A percentile compares a stretch with the other conserved stretches of the same genome.
These are phyloP conservation scores for Adelphocoris suturalis DNA, from an alignment of 2,888 invertebrate species.

Conservation along the genomic window DNA sequence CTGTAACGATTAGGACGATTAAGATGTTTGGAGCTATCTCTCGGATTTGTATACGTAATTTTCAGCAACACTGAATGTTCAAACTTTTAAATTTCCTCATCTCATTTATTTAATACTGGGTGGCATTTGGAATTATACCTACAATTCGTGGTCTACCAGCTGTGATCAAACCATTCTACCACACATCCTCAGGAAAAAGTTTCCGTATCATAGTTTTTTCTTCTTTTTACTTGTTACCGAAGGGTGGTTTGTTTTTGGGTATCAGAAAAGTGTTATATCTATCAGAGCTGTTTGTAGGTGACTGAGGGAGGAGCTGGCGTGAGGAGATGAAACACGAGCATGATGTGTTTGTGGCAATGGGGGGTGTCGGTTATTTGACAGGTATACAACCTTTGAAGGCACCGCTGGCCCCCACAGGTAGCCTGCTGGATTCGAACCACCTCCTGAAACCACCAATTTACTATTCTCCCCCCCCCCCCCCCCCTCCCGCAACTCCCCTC, in stretches of 20 bases:
- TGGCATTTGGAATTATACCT: no score
- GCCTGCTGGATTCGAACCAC: constrained; percentile 45
- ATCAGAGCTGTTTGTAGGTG: constrained; percentile 13
- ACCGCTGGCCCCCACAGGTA: constrained; percentile 66
- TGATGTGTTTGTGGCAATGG: constrained; percentile 43
- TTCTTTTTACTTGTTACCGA: neutral
- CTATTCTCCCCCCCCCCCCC: neutral
- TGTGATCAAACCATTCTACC: no score
- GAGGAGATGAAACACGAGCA: constrained; percentile 56
- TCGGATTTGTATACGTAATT: no score
- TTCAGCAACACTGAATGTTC: no score
- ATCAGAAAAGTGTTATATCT: constrained; percentile 25
- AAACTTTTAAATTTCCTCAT: no score
- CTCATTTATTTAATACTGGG: no score
- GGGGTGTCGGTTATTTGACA: constrained; percentile 60
- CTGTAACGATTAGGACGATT: no score
- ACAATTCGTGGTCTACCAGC: no score
- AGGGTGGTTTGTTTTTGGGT: neutral
- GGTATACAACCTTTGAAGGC: constrained; percentile 66
- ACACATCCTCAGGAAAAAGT: no score
- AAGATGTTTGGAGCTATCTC: no score
- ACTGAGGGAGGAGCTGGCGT: constrained; percentile 17
- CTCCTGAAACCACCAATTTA: constrained; percentile 60
- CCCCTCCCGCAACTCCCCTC: neutral
- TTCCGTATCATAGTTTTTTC: no score